Evolutionary conservation across 2,797 vertebrate species (phyloP).

Genomic region (Jordanella pulchra): DNA sequence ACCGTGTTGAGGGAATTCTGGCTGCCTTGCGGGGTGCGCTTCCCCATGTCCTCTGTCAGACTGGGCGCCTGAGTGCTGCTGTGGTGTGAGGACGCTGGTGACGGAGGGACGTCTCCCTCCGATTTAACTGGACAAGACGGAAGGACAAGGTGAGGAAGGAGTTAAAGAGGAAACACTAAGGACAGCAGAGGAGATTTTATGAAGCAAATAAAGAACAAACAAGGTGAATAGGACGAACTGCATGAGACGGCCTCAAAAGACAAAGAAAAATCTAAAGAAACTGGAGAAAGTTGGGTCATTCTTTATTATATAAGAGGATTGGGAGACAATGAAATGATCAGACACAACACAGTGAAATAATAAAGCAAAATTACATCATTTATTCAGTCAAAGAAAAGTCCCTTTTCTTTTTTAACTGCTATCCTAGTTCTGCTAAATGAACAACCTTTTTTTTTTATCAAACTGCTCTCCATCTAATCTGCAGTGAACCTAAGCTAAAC

Average conservation of each 20-base stretch:
- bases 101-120: constrained; percentile 91
- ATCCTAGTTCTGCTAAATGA: constrained; percentile 20
- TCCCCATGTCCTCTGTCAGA: constrained; percentile 88
- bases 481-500: constrained; percentile 49
- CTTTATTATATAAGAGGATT: constrained; percentile 2
- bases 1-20: constrained; percentile 98
- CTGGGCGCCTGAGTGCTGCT: constrained; percentile 95
- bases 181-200: background rate
- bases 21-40: constrained; percentile 94
- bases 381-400: constrained; percentile 21
- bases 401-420: constrained; percentile 7
- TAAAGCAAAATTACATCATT: constrained; percentile 15
- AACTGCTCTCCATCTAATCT: constrained; percentile 37
- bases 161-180: background rate
- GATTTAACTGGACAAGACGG: constrained; percentile 74
- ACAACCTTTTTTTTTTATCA: constrained; percentile 32
- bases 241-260: background rate
- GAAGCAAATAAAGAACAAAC: constrained; percentile 10
- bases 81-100: constrained; percentile 95
- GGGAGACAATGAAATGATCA: constrained; percentile 1
- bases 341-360: background rate
- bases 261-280: constrained; percentile 15
- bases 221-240: constrained; percentile 9
- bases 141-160: constrained; percentile 9
- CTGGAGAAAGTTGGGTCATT: constrained; percentile 9